Conservation (phyloP, 2,888 invertebrate species). For the Antheraea yamamai region DNA sequence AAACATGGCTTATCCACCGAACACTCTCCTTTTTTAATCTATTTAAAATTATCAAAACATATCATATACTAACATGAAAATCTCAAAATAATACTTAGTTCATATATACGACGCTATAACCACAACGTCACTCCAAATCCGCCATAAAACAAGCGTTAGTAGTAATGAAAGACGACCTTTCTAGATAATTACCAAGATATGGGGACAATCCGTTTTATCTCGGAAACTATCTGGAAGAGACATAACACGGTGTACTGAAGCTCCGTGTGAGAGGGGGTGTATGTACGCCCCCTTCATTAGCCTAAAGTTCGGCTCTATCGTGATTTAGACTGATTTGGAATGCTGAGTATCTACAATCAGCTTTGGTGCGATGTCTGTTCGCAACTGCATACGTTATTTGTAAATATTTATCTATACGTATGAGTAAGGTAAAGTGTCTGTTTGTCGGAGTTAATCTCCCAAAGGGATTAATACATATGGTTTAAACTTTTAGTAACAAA, state of each 20-base stretch:
- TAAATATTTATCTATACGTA: background rate
- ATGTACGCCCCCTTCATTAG: constrained; percentile 18
- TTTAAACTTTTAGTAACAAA: too few relatives aligned
- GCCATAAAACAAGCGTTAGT: constrained; percentile 27
- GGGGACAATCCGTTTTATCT: constrained; percentile 45
- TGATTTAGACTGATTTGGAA: constrained; percentile 15
- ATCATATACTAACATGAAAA: background rate
- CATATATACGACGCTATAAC: background rate
- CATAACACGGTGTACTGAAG: constrained; percentile 15
- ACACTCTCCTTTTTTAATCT: background rate
- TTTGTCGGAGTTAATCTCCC: background rate
- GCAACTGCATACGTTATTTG: background rate
- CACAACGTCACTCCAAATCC: background rate
- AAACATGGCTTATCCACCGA: background rate
- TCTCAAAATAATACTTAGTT: background rate
- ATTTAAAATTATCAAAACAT: background rate
- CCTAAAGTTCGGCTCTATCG: constrained; percentile 13
- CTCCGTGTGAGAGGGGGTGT: background rate
- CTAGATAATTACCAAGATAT: constrained; percentile 53
- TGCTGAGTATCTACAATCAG: constrained; percentile 1
- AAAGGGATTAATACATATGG: too few relatives aligned
- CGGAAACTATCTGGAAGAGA: constrained; percentile 39
- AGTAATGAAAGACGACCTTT: constrained; percentile 49
- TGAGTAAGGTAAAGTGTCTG: background rate
- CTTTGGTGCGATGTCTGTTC: background rate